Evolutionary conservation across 2,797 vertebrate species (phyloP).

Genomic region (Pristis pectinata): DNA sequence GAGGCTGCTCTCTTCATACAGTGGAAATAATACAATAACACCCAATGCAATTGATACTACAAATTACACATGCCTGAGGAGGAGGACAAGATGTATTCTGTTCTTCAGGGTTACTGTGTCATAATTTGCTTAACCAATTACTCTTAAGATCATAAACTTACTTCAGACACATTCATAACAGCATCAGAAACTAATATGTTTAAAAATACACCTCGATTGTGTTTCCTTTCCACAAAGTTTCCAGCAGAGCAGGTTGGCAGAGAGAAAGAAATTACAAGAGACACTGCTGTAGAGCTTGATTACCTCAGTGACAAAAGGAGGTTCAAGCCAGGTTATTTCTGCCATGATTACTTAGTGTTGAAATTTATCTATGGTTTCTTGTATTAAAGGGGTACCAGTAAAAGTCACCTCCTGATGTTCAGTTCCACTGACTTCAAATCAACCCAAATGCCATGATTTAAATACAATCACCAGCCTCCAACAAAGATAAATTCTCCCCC

Average conservation of each 20-base stretch:
- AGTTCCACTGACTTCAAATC: too few species aligned
- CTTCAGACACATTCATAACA: conserved; percentile 17
- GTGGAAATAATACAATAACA: conserved; percentile 32
- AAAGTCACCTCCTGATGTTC: too few species aligned
- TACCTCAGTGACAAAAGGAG: not conserved
- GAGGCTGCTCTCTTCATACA: conserved; percentile 1
- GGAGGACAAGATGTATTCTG: conserved; percentile 30
- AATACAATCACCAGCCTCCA: too few species aligned
- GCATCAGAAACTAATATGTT: not conserved
- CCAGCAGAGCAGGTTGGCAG: not conserved
- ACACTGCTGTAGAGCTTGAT: not conserved
- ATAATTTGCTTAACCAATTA: conserved; percentile 28
- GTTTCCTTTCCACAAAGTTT: not conserved
- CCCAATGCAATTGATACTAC: conserved; percentile 33
- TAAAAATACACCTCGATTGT: not conserved
- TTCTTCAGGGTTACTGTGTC: conserved; percentile 5
- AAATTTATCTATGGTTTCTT: too few species aligned
- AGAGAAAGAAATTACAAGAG: not conserved
- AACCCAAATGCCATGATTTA: too few species aligned
- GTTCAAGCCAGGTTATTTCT: not conserved
- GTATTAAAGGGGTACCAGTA: too few species aligned
- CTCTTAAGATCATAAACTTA: not conserved
- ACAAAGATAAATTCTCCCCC: too few species aligned
- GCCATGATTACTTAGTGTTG: too few species aligned
- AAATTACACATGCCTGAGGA: conserved; percentile 20